phyloP scores from a whole-genome alignment of 2,113 vertebrate species.

The Murina feae region DNA sequence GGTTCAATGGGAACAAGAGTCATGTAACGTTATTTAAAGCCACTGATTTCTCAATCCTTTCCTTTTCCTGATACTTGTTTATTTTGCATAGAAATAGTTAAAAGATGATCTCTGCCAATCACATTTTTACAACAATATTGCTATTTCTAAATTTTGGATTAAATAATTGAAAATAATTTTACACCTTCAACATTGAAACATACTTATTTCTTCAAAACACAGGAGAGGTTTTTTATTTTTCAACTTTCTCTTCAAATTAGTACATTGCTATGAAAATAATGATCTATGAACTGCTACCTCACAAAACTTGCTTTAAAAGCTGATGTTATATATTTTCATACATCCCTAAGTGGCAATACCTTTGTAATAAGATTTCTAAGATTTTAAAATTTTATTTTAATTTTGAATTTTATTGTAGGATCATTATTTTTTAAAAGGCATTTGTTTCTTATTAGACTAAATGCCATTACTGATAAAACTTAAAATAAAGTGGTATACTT shows the following conservation, averaged over 20 bases:
- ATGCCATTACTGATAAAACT: neutral
- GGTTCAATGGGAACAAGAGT: slow-evolving; percentile 41
- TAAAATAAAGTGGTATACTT: slow-evolving; percentile 23
- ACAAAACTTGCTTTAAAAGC: slow-evolving; percentile 21
- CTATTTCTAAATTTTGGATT: slow-evolving; percentile 27
- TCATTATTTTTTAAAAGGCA: slow-evolving; percentile 41
- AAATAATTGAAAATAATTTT: slow-evolving; percentile 39
- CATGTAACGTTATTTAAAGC: slow-evolving; percentile 51
- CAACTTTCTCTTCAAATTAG: neutral
- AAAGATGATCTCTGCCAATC: neutral
- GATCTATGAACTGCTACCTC: neutral
- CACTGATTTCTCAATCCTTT: slow-evolving; percentile 47
- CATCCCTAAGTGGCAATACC: neutral
- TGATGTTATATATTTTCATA: slow-evolving; percentile 27
- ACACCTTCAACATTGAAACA: slow-evolving; percentile 9
- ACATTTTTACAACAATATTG: slow-evolving; percentile 3
- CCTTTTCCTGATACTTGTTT: slow-evolving; percentile 55
- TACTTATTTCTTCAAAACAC: slow-evolving; percentile 21
- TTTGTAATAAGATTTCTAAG: slow-evolving; percentile 1
- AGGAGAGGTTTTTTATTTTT: neutral
- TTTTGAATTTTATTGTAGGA: slow-evolving; percentile 34
- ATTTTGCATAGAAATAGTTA: slow-evolving; percentile 40
- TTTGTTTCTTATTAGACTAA: slow-evolving; percentile 53
- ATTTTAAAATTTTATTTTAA: slow-evolving; percentile 12
- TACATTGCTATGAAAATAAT: slow-evolving; percentile 7